A percentile compares a stretch with the other conserved stretches of the same genome.
phyloP scores from a whole-genome alignment of 2,797 vertebrate species.

The Xiphophorus birchmanni region DNA sequence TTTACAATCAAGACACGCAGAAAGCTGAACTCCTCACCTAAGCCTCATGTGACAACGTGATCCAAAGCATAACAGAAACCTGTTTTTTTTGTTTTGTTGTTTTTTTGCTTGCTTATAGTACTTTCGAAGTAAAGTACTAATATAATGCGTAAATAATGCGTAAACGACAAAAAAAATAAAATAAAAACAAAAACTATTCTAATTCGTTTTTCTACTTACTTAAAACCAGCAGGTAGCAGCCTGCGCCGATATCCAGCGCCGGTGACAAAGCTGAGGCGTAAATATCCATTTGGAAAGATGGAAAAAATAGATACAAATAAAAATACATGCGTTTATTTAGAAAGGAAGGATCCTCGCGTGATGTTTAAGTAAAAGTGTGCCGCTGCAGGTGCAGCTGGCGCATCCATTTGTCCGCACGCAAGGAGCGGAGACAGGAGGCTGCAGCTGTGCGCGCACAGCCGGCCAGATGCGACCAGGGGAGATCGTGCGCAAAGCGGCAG shows the following conservation, averaged over 20 bases:
- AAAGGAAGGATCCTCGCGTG: background rate
- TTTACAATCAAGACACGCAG: no score
- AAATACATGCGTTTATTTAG: background rate
- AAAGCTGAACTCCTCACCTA: background rate
- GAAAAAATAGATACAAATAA: background rate
- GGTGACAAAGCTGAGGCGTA: constrained; percentile 75
- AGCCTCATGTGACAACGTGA: background rate
- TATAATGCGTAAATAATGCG: no score
- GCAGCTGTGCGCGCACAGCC: background rate
- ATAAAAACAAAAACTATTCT: background rate
- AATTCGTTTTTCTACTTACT: constrained; percentile 58
- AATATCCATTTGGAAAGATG: constrained; percentile 66
- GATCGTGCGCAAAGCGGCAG: constrained; percentile 18
- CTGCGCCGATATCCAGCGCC: constrained; percentile 74
- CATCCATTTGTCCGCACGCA: constrained; percentile 39
- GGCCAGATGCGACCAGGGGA: constrained; percentile 9
- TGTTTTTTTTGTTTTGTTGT: background rate
- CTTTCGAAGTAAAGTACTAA: background rate
- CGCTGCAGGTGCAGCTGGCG: constrained; percentile 28
- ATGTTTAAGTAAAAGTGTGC: background rate
- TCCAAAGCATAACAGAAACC: background rate
- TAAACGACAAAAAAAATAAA: background rate
- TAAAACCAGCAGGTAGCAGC: constrained; percentile 73
- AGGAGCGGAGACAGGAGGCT: constrained; percentile 2
- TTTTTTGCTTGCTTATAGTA: no score